Percentiles rank a stretch among this genome's conserved stretches.
phyloP scores from a whole-genome alignment of 2,888 invertebrate species.

The Smittia aterrima region DNA sequence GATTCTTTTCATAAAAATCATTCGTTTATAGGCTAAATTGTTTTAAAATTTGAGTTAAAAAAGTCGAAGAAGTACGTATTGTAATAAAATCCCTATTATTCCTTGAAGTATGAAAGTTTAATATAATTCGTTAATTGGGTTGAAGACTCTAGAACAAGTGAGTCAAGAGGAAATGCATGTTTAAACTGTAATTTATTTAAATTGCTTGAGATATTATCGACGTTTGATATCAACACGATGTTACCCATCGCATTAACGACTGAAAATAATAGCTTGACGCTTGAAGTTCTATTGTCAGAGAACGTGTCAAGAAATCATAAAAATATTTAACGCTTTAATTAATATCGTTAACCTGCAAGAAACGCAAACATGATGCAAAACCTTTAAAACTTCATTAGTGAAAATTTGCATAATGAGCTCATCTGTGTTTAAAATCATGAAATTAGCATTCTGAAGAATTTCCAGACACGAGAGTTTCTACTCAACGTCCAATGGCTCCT shows the following conservation, averaged over 20 bases:
- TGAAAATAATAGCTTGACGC: background rate
- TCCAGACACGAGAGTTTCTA: background rate
- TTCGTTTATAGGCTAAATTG: no score
- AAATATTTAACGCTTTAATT: slow-evolving; percentile 34
- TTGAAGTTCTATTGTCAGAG: background rate
- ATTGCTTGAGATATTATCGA: slow-evolving; percentile 19
- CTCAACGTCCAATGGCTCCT: slow-evolving; percentile 6
- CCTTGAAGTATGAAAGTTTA: no score
- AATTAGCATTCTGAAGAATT: background rate
- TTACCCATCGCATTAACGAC: background rate
- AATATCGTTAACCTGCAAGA: background rate
- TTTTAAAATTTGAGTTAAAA: no score
- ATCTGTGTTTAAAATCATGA: background rate
- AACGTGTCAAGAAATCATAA: slow-evolving; percentile 41
- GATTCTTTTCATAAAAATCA: no score
- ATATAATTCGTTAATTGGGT: no score
- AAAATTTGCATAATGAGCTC: slow-evolving; percentile 21
- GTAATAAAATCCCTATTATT: no score
- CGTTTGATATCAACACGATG: background rate
- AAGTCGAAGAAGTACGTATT: no score
- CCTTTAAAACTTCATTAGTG: slow-evolving; percentile 38
- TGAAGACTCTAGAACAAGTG: background rate
- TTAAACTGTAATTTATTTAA: slow-evolving; percentile 11
- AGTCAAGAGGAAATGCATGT: background rate
- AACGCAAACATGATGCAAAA: slow-evolving; percentile 31